These are phyloP conservation scores for Cynopterus brachyotis DNA, from an alignment of 2,113 vertebrate genomes.

Conservation along the genomic window DNA sequence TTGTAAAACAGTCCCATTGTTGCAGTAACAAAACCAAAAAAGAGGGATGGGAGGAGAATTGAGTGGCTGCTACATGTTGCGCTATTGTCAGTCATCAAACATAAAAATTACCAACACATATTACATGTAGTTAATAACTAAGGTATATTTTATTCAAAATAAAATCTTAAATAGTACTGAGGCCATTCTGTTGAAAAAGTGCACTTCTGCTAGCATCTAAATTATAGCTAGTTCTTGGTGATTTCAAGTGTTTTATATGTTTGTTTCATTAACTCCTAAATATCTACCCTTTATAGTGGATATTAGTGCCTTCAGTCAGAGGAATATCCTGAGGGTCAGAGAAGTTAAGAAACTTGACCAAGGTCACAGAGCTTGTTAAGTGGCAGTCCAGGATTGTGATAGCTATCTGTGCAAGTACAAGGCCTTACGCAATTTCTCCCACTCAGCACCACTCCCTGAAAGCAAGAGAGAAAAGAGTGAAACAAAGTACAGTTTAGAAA, in stretches of 20 bases:
- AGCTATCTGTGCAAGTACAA: rapidly evolving
- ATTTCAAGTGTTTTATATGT: neutral
- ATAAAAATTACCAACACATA: neutral
- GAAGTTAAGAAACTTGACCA: neutral
- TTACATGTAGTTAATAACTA: neutral
- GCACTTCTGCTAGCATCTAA: neutral
- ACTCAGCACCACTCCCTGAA: rapidly evolving
- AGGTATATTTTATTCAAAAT: neutral
- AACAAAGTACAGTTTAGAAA: neutral
- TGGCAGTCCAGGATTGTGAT: neutral
- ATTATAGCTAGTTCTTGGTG: neutral
- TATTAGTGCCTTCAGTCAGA: neutral
- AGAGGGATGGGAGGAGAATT: neutral
- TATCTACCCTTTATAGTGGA: neutral
- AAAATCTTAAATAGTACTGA: neutral
- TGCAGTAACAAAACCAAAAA: neutral
- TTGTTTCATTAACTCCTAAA: neutral
- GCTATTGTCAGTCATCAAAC: neutral
- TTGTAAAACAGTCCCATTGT: conserved; percentile 59
- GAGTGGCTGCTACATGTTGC: neutral
- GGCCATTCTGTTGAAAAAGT: neutral
- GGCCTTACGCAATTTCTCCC: rapidly evolving
- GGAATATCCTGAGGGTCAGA: neutral
- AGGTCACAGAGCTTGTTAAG: neutral
- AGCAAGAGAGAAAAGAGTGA: neutral